phyloP scores from a whole-genome alignment of 2,888 invertebrate genomes.

The Drosophila quinaria region DNA sequence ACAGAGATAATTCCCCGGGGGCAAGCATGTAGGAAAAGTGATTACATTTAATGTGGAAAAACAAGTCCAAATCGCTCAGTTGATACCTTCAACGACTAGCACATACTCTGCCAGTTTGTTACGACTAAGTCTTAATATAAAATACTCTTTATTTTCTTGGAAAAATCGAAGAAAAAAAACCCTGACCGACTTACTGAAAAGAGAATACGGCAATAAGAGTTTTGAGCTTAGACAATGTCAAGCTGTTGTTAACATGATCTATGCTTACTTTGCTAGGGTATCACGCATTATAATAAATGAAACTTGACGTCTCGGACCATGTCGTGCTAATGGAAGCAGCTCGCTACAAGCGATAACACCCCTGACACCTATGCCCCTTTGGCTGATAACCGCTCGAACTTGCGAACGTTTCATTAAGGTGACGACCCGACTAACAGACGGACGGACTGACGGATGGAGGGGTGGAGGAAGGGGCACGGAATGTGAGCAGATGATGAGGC shows the following conservation, averaged over 20 bases:
- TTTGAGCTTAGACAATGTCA: background rate
- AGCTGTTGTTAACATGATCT: background rate
- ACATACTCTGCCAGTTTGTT: constrained; percentile 20
- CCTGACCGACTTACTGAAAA: background rate
- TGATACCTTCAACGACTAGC: constrained; percentile 8
- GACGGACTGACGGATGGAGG: background rate
- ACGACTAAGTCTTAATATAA: background rate
- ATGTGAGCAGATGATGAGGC: constrained; percentile 34
- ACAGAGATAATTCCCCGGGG: constrained; percentile 48
- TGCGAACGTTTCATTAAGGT: constrained; percentile 43
- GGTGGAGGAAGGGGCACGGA: background rate
- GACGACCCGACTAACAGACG: constrained; percentile 34
- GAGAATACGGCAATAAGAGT: background rate
- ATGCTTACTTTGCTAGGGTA: background rate
- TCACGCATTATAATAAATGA: constrained; percentile 25
- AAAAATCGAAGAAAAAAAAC: background rate
- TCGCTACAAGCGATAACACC: constrained; percentile 61
- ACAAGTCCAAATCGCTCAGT: constrained; percentile 22
- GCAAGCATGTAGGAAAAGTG: constrained; percentile 60
- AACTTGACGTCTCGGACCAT: constrained; percentile 43
- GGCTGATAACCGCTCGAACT: constrained; percentile 66
- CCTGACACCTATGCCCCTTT: constrained; percentile 45
- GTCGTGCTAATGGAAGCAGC: constrained; percentile 61
- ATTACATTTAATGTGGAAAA: constrained; percentile 55
- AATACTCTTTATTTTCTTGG: background rate